phyloP scores from a whole-genome alignment of 2,797 vertebrate genomes.

The Trematomus bernacchii region DNA sequence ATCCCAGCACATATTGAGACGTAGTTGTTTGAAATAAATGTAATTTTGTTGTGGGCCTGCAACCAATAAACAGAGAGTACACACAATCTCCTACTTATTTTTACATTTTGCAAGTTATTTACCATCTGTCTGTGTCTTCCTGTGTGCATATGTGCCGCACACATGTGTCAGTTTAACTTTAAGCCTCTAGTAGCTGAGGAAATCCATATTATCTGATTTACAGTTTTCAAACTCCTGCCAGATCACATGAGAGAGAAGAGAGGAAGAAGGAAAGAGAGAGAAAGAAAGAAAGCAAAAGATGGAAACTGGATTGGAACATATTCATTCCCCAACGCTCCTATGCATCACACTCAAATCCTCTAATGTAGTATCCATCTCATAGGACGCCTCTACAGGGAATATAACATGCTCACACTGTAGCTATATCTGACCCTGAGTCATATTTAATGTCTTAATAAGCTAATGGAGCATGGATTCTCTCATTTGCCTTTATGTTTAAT shows the following conservation, averaged over 20 bases:
- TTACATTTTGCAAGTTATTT: not conserved
- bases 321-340: not conserved
- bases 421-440: not conserved
- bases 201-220: constrained; percentile 62
- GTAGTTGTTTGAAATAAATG: constrained; percentile 1
- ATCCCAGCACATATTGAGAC: not conserved
- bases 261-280: not conserved
- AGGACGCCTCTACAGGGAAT: not conserved
- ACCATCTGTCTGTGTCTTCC: constrained; percentile 7
- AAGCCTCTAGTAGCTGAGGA: constrained; percentile 11
- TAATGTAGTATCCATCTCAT: not conserved
- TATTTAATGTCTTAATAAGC: constrained; percentile 9
- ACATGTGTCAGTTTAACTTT: constrained; percentile 29
- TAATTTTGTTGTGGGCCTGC: not conserved
- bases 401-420: not conserved
- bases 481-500: not conserved
- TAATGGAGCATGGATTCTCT: constrained; percentile 12
- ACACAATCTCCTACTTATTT: constrained; percentile 10
- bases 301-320: not conserved
- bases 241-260: constrained; percentile 31
- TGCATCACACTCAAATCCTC: not conserved
- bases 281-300: not conserved
- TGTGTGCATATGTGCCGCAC: constrained; percentile 21
- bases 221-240: constrained; percentile 55
- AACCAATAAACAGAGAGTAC: not conserved